These are phyloP conservation scores for Nysson spinosus DNA, from an alignment of 2,888 invertebrate species.

Conservation along the genomic window DNA sequence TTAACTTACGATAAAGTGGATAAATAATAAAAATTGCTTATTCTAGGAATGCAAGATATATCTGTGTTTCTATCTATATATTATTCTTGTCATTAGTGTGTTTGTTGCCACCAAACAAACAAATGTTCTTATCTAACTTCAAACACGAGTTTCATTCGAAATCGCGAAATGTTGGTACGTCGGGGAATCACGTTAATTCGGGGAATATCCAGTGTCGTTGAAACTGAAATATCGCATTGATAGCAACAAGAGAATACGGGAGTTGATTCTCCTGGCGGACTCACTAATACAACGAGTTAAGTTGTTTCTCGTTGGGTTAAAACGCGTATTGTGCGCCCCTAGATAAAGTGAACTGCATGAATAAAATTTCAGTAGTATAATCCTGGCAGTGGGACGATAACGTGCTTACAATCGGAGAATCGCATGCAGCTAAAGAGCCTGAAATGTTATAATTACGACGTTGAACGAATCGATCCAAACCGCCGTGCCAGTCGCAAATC, in stretches of 20 bases:
- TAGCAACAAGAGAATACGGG: not conserved
- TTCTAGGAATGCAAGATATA: no score
- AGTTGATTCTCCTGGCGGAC: not conserved
- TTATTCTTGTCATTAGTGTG: no score
- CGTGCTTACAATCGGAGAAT: conserved; percentile 17
- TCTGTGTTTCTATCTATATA: no score
- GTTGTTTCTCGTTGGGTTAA: conserved; percentile 20
- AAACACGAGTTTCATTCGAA: no score
- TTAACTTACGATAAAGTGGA: no score
- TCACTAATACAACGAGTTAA: conserved; percentile 14
- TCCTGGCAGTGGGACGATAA: conserved; percentile 4
- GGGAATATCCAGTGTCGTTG: no score
- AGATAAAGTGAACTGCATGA: conserved; percentile 14
- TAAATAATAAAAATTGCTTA: no score
- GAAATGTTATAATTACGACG: conserved; percentile 26
- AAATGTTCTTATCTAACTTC: no score
- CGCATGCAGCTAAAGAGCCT: conserved; percentile 16
- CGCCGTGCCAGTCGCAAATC: conserved; percentile 22
- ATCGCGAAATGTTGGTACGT: no score
- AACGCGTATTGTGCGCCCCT: conserved; percentile 6
- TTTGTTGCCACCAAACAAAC: no score
- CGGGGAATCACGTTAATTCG: no score
- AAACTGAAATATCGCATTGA: not conserved
- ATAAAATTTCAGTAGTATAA: conserved; percentile 22
- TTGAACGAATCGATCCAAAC: conserved; percentile 13